Percentiles rank a stretch among this genome's conserved stretches.
Evolutionary conservation across 2,113 vertebrate species (phyloP).

Genomic region (Petroica traversi): DNA sequence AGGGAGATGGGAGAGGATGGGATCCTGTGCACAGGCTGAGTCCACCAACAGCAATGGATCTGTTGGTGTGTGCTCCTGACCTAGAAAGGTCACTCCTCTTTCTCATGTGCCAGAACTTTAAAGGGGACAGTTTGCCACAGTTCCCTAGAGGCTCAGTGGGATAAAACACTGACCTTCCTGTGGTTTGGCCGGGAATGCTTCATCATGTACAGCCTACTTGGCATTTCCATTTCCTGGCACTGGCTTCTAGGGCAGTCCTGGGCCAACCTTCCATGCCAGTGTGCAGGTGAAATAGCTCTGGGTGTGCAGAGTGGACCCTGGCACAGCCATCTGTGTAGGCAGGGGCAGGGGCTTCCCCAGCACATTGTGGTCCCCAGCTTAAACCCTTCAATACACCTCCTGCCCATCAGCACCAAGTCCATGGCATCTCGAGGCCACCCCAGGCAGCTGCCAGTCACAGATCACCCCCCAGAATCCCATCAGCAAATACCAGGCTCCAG

Average conservation of each 20-base stretch:
- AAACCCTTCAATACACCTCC: not conserved
- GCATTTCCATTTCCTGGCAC: not conserved
- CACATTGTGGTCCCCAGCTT: not conserved
- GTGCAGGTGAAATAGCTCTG: not conserved
- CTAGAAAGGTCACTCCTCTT: not conserved
- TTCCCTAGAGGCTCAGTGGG: not conserved
- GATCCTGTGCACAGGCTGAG: not conserved
- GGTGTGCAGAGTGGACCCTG: not conserved
- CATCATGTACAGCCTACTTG: not conserved
- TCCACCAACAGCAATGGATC: not conserved
- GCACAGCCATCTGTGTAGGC: not conserved
- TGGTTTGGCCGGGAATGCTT: not conserved
- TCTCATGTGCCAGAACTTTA: not conserved
- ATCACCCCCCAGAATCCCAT: not conserved
- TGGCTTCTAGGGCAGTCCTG: not conserved
- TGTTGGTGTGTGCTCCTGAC: not conserved
- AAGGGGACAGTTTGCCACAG: not conserved
- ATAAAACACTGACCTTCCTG: not conserved
- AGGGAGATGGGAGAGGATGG: not conserved
- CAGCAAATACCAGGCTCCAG: not conserved
- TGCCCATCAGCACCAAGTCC: not conserved
- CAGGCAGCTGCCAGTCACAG: not conserved
- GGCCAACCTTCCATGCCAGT: not conserved
- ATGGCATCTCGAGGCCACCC: accelerated
- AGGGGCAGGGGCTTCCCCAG: not conserved